A percentile compares a stretch with the other conserved stretches of the same genome.
Conservation (phyloP, 2,888 invertebrate species). For the Osedax fenrisi region DNA sequence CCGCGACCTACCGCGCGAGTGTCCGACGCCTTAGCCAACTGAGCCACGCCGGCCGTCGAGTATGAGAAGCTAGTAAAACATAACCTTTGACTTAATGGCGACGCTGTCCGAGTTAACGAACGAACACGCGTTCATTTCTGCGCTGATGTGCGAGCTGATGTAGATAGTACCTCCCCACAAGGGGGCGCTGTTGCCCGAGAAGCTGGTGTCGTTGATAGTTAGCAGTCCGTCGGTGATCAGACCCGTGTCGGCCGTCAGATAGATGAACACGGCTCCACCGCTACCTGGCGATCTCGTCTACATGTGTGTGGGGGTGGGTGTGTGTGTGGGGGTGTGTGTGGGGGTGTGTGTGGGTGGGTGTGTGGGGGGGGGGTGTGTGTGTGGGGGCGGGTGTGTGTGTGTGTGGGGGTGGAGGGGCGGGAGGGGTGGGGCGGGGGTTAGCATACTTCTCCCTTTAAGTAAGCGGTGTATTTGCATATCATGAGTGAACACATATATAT, state of each 20-base stretch:
- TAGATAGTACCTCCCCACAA: slow-evolving; percentile 31
- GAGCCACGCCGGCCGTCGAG: not conserved
- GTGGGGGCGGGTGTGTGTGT: no score
- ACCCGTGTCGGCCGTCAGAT: not conserved
- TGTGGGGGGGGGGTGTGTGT: no score
- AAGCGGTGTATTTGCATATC: no score
- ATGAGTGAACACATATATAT: no score
- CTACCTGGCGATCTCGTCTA: slow-evolving; percentile 18
- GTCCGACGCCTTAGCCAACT: not conserved
- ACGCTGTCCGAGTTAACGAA: not conserved
- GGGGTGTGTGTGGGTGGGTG: no score
- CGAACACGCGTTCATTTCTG: not conserved
- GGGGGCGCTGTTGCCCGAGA: slow-evolving; percentile 28
- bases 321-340: not conserved
- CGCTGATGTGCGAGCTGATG: slow-evolving; percentile 17
- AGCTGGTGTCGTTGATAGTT: slow-evolving; percentile 19
- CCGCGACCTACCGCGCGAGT: no score
- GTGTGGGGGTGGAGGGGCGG: no score
- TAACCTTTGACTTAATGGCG: not conserved
- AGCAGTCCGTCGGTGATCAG: slow-evolving; percentile 6
- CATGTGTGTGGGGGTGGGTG: not conserved
- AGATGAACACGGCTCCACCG: slow-evolving; percentile 29
- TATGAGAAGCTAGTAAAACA: not conserved
- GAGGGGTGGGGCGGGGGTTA: no score
- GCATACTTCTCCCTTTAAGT: no score